Base-by-base conservation (phyloP, 2,888 invertebrate genomes). In the Erannis defoliaria region DNA sequence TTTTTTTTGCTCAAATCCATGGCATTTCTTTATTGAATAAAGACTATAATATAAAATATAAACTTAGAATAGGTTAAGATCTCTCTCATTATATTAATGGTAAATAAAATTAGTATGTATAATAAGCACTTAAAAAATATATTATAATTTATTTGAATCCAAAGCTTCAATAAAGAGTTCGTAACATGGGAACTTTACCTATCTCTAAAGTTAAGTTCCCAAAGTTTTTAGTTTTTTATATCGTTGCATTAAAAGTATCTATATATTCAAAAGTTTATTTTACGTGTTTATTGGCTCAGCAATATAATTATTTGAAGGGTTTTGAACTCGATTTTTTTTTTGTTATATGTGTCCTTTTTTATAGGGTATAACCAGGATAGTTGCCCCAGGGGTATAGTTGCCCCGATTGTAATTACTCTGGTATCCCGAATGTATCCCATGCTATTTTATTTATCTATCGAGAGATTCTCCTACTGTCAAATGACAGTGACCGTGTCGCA, bases 1-100 rank as follows among this genome's bases (percentile, higher is more conserved):
- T 87, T 42, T 88, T 81, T 77, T 90, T 92, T 92, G 91, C 92
- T 92, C 92, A 92, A 92, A 90, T 82, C 74, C 78, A 90, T 88
- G 84, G 91, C 92, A 92, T 92, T 92, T 92, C 84, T 86, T 80
- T 62, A 57, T 82, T 83, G 78, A 79, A 84, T 74, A 81, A 85
- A 86, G 81, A 85, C 79, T 89, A 83, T 62, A 64, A 60, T 73
- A 76, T 26, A 6, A 26, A 26, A 8, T 26, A 26, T 26, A 55
- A 56, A 50, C 37, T 71, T 74, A 78, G 59, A 55, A 56, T 77
- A 71, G 71, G 74, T 80, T 85, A 86, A 79, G 89, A 89, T 88
- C 85, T 89, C 89, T 89, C 81, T 89, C 86, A 80, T 75, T 77
- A 75, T 63, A 68, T 72, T 74, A 78, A 73, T 68, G 14, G 26